Conservation (phyloP, 2,888 invertebrate species). For the Atethmia centrago region DNA sequence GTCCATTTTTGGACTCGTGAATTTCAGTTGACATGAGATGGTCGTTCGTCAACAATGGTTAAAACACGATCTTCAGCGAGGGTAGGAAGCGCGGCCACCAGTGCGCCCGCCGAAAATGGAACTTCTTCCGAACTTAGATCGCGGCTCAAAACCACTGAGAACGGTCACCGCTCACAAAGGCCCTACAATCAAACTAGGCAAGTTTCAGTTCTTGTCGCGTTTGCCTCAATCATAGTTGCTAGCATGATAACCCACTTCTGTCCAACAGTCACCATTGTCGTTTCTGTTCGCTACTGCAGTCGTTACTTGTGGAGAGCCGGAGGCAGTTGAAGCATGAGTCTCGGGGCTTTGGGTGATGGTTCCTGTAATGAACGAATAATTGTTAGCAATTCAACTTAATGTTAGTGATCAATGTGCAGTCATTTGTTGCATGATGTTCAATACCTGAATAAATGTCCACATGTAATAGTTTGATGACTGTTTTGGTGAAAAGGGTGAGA, state of each 20-base stretch:
- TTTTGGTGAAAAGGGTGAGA: background rate
- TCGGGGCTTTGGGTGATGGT: conserved; percentile 76
- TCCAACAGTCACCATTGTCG: conserved; percentile 44
- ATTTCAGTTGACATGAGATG: conserved; percentile 91
- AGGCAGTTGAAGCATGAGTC: conserved; percentile 71
- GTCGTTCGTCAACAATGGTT: conserved; percentile 90
- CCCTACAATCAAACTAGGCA: conserved; percentile 84
- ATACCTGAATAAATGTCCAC: conserved; percentile 19
- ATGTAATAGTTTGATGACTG: conserved; percentile 15
- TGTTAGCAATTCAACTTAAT: conserved; percentile 27
- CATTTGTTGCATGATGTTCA: conserved; percentile 59
- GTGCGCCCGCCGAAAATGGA: conserved; percentile 86
- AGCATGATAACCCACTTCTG: conserved; percentile 71
- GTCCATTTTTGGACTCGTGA: conserved; percentile 88
- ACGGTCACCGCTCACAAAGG: conserved; percentile 86
- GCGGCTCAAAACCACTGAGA: conserved; percentile 85
- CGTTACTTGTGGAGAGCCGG: conserved; percentile 45
- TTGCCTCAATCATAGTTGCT: conserved; percentile 95
- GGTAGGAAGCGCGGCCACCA: conserved; percentile 86
- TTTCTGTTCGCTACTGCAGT: conserved; percentile 56
- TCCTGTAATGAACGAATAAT: conserved; percentile 41
- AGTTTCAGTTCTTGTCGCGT: conserved; percentile 82
- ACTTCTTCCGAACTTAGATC: conserved; percentile 85
- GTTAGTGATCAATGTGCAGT: conserved; percentile 36
- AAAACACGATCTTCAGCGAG: conserved; percentile 90